Evolutionary conservation across 2,888 invertebrate species (phyloP), one percentile per base, ranked within the genome.

Genomic region (Leistus spinibarbis): DNA sequence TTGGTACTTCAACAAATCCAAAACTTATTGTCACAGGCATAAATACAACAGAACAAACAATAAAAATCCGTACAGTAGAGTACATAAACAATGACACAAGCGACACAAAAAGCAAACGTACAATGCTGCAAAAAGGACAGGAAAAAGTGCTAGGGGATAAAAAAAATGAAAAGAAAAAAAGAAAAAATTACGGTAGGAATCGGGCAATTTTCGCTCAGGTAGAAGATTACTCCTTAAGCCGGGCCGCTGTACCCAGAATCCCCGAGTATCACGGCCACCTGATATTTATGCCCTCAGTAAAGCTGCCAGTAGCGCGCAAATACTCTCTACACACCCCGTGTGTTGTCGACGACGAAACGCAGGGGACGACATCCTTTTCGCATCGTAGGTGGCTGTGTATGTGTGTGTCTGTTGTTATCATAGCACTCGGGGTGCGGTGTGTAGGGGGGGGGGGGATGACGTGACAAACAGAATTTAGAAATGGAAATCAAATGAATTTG

Each of bases 401-500:
- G n/a, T n/a, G n/a, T n/a, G n/a, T n/a, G n/a, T n/a, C n/a, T n/a
- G 22, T 22, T n/a, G 60, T 19, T 10, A 16, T 17, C 19, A 40
- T 40, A 60, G 60, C 22, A 60, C 19, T 19, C 19, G 22, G 16
- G 17, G 16, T n/a, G 57, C 57, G 17, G 16, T 3, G 57, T 53
- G 53, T 9, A 54, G 54, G 54, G 20, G 7, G 54, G 22, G n/a
- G 78, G 77, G 76, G 78, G 77, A 77, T 77, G 74, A 77, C 77
- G 77, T 76, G 77, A 70, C 69, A 71, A 71, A 71, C 71, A 64
- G 63, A 79, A 79, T 80, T 79, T 78, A 79, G 79, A 79, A 80
- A 80, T 80, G 80, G 79, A 79, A 80, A 80, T 80, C 80, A 80
- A 80, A 80, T 79, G 79, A 80, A 80, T 80, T 80, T 80, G 78